These are phyloP conservation scores for Oasisia sp. DNA, from an alignment of 2,888 invertebrate species.

Conservation along the genomic window DNA sequence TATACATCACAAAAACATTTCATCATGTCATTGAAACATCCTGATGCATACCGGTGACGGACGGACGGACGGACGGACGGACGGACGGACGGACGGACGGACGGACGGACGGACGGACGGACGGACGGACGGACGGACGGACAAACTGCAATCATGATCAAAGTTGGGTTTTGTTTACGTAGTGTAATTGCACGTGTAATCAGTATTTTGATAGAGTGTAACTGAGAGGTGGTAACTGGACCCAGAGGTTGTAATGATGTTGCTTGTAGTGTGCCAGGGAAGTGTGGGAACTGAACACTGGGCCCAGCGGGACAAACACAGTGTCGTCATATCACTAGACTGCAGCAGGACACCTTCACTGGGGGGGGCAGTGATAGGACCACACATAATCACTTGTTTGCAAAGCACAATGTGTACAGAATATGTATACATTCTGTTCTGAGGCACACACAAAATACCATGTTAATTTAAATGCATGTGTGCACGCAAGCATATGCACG, in stretches of 20 bases:
- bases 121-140: not conserved
- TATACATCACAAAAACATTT: not conserved
- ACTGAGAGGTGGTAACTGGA: not conserved
- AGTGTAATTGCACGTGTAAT: not conserved
- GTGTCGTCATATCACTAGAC: not conserved
- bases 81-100: not conserved
- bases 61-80: not conserved
- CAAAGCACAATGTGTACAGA: no score
- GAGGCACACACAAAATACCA: no score
- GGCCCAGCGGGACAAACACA: not conserved
- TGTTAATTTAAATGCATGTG: no score
- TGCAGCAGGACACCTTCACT: no score
- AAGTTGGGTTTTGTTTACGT: not conserved
- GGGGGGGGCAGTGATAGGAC: no score
- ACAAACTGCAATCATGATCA: not conserved
- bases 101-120: not conserved
- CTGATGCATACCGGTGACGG: not conserved
- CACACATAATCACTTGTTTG: no score
- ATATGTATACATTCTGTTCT: no score
- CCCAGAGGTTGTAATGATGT: not conserved
- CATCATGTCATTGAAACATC: not conserved
- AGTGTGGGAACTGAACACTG: not conserved
- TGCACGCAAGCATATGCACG: no score
- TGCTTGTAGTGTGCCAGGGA: not conserved
- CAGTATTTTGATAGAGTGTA: not conserved